Evolutionary conservation across 2,113 vertebrate genomes (phyloP), one percentile per base, ranked within the genome.

Genomic region (Axis porcinus): DNA sequence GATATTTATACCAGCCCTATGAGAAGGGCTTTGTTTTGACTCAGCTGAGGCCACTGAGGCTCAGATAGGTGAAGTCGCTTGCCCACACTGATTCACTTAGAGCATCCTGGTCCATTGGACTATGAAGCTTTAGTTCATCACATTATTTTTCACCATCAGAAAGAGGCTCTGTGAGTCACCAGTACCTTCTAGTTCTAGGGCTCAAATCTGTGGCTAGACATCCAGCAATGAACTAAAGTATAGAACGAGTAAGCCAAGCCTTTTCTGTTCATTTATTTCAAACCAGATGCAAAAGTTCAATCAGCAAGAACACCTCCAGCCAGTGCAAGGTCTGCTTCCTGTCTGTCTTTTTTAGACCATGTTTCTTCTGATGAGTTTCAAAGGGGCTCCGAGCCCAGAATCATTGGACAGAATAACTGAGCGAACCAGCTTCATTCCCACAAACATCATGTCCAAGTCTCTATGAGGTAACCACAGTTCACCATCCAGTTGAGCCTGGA

Each of bases 231-330:
- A 28, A 40, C 54, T 17, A 50, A 54, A 17, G 30, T 21, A 8
- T 2, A 40, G 83, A 60, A 8, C 36, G 5, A 14, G 10, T 0
- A 33, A 93, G 23, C 19, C 36, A 23, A 12, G 36, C 2, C 55
- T 78, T 62, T 87, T 21, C 9, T 82, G 16, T 45, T 89, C 17
- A 6, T 55, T n/a, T 36, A 27, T 87, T 57, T 94, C 74, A 36
- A 19, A 81, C 27, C 50, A 84, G 93, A 86, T 89, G 94, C 36
- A 47, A 94, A 81, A 88, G 55, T 90, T 94, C 97, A 40, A 9
- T 85, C 60, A 83, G 25, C 58, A 78, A 50, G 45, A 76, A 33
- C 10, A 78, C 27, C 58, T 62, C 23, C 33, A n/a, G 91, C 94
- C 78, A 85, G 67, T 21, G 21, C 25, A 70, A 94, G 47, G 7